Evolutionary conservation across 1,140 invertebrate species (phyloP), one percentile per base, ranked within the genome.

Genomic region (Nasonia longicornis): DNA sequence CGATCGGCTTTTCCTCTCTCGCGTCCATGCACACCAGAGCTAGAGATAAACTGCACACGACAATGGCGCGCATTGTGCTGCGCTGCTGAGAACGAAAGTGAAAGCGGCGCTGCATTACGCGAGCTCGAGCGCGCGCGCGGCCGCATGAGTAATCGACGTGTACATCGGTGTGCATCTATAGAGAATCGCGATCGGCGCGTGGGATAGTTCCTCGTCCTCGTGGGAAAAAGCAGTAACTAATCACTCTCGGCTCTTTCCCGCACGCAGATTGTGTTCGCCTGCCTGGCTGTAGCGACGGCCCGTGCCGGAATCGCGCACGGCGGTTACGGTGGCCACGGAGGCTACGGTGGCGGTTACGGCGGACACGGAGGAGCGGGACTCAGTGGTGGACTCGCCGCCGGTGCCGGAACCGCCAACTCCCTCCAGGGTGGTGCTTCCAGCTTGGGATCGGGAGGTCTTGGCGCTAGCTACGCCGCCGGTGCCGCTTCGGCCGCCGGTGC

Each of bases 381-480:
- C 77, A 90, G 87, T 77, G 90, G 90, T 84, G 90, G 90, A 84
- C 89, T 91, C 82, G 88, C 89, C 69, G 90, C 90, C 84, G 90
- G 90, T 83, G 89, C 90, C 83, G 89, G 89, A 83, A 90, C 88
- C 79, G 90, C 90, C 72, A 85, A 87, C 85, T 88, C 89, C 79
- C 89, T 91, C 77, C 90, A 91, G 85, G 88, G 88, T 86, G 90
- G 90, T 84, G 90, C 90, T 35, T 90, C 90, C 83, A 90, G 89
- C 83, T 87, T 91, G 88, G 90, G 90, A 89, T 90, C 89, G 72
- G 89, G 89, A 73, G 89, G 89, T 86, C 88, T 91, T 81, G 90
- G 89, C 83, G 89, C 89, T 79, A 91, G 88, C 89, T 91, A 91
- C 80, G 90, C 90, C 66, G 89, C 90, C 87, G 90, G 90, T 83